Evolutionary conservation across 1,140 invertebrate species (phyloP).

Genomic region (Latrodectus geometricus): DNA sequence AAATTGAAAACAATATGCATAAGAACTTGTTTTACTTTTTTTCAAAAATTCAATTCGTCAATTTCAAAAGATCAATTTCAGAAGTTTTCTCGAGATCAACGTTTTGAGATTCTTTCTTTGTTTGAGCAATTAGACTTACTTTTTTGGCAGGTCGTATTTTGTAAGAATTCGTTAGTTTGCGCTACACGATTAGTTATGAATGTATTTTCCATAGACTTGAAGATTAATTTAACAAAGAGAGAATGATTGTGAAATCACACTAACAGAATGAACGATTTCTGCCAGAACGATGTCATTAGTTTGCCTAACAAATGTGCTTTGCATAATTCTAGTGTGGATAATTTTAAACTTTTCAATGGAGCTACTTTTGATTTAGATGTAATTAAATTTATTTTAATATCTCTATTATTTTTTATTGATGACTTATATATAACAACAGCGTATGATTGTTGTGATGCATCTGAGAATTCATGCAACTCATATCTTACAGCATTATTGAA

Average conservation of each 20-base stretch:
- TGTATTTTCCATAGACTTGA: constrained; percentile 60
- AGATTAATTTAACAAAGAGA: constrained; percentile 66
- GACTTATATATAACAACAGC: constrained; percentile 25
- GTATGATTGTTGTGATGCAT: constrained; percentile 68
- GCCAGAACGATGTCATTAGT: not conserved
- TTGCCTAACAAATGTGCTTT: constrained; percentile 1
- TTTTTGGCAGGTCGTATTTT: not conserved
- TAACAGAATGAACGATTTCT: not conserved
- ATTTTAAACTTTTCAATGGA: constrained; percentile 67
- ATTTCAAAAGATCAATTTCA: too few relatives aligned
- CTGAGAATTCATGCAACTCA: constrained; percentile 66
- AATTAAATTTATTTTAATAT: not conserved
- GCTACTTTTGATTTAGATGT: constrained; percentile 50
- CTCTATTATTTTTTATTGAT: not conserved
- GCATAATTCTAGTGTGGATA: constrained; percentile 60
- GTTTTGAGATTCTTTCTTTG: too few relatives aligned
- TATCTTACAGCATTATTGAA: constrained; percentile 65
- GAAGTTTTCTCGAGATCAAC: too few relatives aligned
- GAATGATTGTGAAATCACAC: constrained; percentile 66
- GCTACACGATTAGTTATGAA: constrained; percentile 1
- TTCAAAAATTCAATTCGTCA: too few relatives aligned
- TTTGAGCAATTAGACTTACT: too few relatives aligned
- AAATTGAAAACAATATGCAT: too few relatives aligned
- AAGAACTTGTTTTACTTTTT: too few relatives aligned
- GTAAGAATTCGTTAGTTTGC: not conserved